Evolutionary conservation across 2,888 invertebrate genomes (phyloP).

Genomic region (Alviniconcha strummeri): DNA sequence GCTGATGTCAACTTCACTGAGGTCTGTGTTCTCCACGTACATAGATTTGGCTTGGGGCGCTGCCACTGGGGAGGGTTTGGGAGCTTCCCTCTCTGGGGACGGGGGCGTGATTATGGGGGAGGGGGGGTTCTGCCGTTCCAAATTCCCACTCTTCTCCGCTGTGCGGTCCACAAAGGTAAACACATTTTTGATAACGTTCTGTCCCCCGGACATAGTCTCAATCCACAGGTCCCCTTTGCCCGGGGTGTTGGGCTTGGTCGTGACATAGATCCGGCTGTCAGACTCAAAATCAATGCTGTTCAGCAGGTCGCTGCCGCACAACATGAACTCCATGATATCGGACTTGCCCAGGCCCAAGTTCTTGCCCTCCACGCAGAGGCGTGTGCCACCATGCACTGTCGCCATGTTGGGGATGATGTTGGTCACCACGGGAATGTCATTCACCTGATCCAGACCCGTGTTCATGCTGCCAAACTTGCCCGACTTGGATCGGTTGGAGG

Average conservation of each 20-base stretch:
- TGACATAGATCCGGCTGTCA: conserved; percentile 59
- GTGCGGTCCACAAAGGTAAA: conserved; percentile 57
- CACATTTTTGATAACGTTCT: conserved; percentile 57
- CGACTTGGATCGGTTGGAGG: conserved; percentile 39
- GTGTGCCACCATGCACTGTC: conserved; percentile 62
- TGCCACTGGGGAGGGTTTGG: conserved; percentile 19
- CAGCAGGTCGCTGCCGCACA: conserved; percentile 68
- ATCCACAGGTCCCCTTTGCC: conserved; percentile 65
- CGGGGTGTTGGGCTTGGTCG: conserved; percentile 63
- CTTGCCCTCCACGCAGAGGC: conserved; percentile 64
- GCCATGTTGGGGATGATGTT: conserved; percentile 64
- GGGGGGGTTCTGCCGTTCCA: conserved; percentile 28
- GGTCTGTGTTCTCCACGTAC: background rate
- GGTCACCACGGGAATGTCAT: conserved; percentile 60
- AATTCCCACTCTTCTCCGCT: conserved; percentile 25
- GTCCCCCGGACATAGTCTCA: conserved; percentile 69
- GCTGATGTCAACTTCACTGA: background rate
- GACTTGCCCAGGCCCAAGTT: conserved; percentile 66
- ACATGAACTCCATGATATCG: conserved; percentile 65
- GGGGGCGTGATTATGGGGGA: conserved; percentile 1
- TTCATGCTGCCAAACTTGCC: conserved; percentile 53
- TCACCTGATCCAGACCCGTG: conserved; percentile 53
- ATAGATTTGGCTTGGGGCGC: background rate
- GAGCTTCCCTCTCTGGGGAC: conserved; percentile 16
- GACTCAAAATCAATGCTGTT: conserved; percentile 67